Evolutionary conservation across 2,113 vertebrate genomes (phyloP).

Genomic region (Kryptolebias marmoratus): DNA sequence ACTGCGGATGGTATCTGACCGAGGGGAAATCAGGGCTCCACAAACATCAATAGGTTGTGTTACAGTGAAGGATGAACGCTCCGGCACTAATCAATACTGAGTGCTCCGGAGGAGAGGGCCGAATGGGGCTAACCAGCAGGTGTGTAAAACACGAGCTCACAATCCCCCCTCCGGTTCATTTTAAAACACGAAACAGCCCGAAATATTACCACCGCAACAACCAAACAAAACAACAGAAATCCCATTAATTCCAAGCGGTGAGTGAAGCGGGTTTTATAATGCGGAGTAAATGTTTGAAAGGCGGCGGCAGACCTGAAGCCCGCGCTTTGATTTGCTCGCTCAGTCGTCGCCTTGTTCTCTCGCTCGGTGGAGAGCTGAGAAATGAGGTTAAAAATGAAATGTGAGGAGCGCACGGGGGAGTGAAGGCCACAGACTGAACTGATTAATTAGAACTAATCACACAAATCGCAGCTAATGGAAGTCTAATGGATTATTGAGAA

Average conservation of each 20-base stretch:
- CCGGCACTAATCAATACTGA: slow-evolving; percentile 56
- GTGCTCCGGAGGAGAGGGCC: slow-evolving; percentile 31
- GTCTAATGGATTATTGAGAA: slow-evolving; percentile 73
- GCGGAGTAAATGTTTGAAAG: slow-evolving; percentile 16
- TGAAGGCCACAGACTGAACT: slow-evolving; percentile 67
- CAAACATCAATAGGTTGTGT: slow-evolving; percentile 72
- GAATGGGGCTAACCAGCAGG: slow-evolving; percentile 31
- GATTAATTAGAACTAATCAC: slow-evolving; percentile 80
- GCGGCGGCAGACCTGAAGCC: slow-evolving; percentile 18
- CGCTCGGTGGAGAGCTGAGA: slow-evolving; percentile 70
- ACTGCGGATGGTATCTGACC: slow-evolving; percentile 50
- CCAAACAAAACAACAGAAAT: background rate
- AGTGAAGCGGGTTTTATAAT: slow-evolving; percentile 5
- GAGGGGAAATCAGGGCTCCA: slow-evolving; percentile 59
- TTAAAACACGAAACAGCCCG: slow-evolving; percentile 14
- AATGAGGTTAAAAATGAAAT: slow-evolving; percentile 74
- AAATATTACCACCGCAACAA: background rate
- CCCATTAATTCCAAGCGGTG: slow-evolving; percentile 1
- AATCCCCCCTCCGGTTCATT: slow-evolving; percentile 21
- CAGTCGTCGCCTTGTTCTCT: slow-evolving; percentile 55
- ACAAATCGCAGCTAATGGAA: slow-evolving; percentile 77
- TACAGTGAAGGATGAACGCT: slow-evolving; percentile 68
- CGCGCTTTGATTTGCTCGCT: slow-evolving; percentile 57
- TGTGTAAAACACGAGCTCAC: slow-evolving; percentile 49
- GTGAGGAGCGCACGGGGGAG: slow-evolving; percentile 61